Base-by-base conservation (phyloP, 2,888 invertebrate genomes). In the Mesorhabditis sp. region DNA sequence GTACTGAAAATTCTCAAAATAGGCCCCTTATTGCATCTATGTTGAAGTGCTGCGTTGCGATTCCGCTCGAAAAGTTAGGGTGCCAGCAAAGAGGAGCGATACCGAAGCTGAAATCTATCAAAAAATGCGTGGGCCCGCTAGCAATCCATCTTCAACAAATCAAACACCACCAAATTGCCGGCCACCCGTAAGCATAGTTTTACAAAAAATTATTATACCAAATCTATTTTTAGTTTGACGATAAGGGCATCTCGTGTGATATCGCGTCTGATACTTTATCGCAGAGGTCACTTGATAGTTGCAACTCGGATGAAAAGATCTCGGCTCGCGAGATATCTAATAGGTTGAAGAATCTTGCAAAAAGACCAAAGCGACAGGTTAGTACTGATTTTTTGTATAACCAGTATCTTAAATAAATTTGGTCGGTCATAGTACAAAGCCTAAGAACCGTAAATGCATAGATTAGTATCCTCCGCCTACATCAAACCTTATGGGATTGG, bases 11-110 rank as follows among this genome's bases (percentile, higher is more conserved):
- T 7, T 41, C n/a, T 50, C 45, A 61, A 74, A 76, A 10, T 80
- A 92, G 91, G 95, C 97, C 66, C 98, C 98, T 0, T 98, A 95
- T 88, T 93, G 98, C 85, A 92, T 98, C 86, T 98, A 97, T 88
- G 93, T 97, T 70, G 98, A 98, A 89, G 95, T 95, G 5, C 72
- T 88, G 5, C 72, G 72, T 7, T 70, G 72, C 50, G 63, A 69
- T 13, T 69, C 69, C 42, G 66, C 68, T 5, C 43, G 43, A 6
- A 67, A 58, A 4, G 71, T 73, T 10, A 58, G 45, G 28, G 65
- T 75, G 10, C 72, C 72, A 4, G n/a, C 28, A 28, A 64, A 68
- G 61, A 28, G 70, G 62, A 67, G 65, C 5, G 73, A 75, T 45
- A 65, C 72, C 0, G 70, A 74, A 45, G 69, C 67, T 43, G 74